Percentiles rank a stretch among this genome's conserved stretches.
These are phyloP conservation scores for Onthophagus sagittarius DNA, from an alignment of 2,888 invertebrate species.

Conservation along the genomic window DNA sequence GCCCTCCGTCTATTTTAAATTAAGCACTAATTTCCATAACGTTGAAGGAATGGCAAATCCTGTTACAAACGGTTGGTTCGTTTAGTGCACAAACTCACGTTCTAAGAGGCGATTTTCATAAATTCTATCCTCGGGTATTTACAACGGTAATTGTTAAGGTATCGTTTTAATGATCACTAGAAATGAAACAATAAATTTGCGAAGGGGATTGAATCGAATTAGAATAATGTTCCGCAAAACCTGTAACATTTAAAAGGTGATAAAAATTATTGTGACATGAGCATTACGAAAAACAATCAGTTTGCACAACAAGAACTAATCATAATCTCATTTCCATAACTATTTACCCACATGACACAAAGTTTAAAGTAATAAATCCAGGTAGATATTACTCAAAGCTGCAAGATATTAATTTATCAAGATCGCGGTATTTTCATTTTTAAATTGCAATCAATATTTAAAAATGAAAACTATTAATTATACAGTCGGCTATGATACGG, in stretches of 20 bases:
- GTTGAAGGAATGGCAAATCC: neutral
- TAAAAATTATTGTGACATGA: neutral
- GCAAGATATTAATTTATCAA: neutral
- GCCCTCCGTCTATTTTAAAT: neutral
- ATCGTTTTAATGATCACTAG: neutral
- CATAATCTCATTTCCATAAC: neutral
- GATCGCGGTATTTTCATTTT: neutral
- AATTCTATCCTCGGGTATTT: neutral
- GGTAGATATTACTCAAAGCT: neutral
- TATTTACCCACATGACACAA: neutral
- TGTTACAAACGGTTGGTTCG: neutral
- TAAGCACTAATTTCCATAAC: neutral
- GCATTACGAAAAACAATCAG: neutral
- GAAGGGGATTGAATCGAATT: neutral
- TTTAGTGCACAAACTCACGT: neutral
- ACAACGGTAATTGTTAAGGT: neutral
- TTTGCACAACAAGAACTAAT: neutral
- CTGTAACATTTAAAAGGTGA: neutral
- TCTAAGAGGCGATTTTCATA: neutral
- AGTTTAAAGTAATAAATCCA: neutral
- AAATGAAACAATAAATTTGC: neutral
- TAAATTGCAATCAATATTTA: neutral
- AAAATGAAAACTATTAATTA: neutral
- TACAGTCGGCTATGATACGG: neutral
- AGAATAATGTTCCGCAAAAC: neutral